Evolutionary conservation across 2,113 vertebrate species (phyloP).

Genomic region (Dryoscopus gambensis): DNA sequence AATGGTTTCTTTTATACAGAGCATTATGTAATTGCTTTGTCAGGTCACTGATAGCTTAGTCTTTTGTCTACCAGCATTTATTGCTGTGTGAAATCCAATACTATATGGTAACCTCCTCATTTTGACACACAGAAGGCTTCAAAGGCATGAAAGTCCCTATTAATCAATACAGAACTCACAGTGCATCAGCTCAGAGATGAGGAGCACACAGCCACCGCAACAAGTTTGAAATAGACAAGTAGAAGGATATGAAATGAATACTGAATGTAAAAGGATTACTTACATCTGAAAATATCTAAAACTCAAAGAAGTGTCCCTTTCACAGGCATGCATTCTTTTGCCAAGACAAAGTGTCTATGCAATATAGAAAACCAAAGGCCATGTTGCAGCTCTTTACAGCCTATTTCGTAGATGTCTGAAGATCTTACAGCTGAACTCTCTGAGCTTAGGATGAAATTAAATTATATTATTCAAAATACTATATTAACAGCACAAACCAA

Average conservation of each 20-base stretch:
- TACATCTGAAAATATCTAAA: neutral
- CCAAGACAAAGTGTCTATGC: neutral
- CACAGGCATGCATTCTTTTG: neutral
- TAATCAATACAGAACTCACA: neutral
- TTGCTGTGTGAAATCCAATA: neutral
- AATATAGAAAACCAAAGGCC: neutral
- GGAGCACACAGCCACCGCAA: neutral
- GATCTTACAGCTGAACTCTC: neutral
- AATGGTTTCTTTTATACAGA: neutral
- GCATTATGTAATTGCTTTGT: neutral
- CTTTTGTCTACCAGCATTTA: neutral
- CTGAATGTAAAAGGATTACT: neutral
- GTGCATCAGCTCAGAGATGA: neutral
- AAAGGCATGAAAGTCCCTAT: neutral
- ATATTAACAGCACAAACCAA: neutral
- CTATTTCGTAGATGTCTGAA: neutral
- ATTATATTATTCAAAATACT: neutral
- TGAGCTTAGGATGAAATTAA: neutral
- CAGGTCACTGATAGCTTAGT: neutral
- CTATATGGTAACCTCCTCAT: neutral
- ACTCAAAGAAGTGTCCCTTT: neutral
- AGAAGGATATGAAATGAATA: neutral
- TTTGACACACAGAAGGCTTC: neutral
- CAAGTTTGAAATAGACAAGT: neutral
- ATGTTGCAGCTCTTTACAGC: neutral